Percentiles rank a stretch among this genome's conserved stretches.
Conservation (phyloP, 1,140 invertebrate species). For the Aphelenchoides avenae region DNA sequence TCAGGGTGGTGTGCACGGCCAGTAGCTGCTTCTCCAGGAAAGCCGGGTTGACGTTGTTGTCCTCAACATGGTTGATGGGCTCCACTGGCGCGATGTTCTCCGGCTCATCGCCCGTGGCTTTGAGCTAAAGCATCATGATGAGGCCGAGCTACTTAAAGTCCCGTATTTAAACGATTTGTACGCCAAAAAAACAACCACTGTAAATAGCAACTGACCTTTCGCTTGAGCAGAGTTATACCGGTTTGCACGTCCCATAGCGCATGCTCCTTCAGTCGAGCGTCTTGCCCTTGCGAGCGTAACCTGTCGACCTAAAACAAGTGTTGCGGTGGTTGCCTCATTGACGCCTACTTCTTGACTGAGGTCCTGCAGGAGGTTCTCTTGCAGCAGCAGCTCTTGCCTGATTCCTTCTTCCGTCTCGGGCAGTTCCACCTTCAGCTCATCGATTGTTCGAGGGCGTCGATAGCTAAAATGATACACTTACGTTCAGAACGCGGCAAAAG, state of each 20-base stretch:
- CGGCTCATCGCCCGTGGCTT: not conserved
- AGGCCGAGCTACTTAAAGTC: too few relatives aligned
- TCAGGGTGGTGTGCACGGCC: slow-evolving; percentile 34
- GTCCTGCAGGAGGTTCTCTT: slow-evolving; percentile 39
- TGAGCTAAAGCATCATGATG: not conserved
- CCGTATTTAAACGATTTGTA: too few relatives aligned
- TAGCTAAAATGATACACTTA: too few relatives aligned
- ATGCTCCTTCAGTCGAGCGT: slow-evolving; percentile 31
- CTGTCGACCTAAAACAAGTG: slow-evolving; percentile 19
- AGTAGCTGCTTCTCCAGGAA: slow-evolving; percentile 45
- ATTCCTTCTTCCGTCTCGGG: slow-evolving; percentile 22
- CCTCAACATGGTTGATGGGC: not conserved
- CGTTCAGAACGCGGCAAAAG: too few relatives aligned
- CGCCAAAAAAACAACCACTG: slow-evolving; percentile 2
- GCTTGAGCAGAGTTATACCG: slow-evolving; percentile 36
- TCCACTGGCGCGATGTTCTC: not conserved
- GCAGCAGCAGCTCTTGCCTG: slow-evolving; percentile 31
- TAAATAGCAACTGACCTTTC: slow-evolving; percentile 23
- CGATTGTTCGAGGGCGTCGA: slow-evolving; percentile 21
- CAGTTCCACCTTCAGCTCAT: slow-evolving; percentile 24
- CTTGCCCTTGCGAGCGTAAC: slow-evolving; percentile 23
- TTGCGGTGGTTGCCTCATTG: not conserved
- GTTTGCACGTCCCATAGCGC: slow-evolving; percentile 43
- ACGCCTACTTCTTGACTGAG: slow-evolving; percentile 31
- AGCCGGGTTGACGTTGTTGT: slow-evolving; percentile 12